phyloP scores from a whole-genome alignment of 1,140 invertebrate genomes.

The Drosophila ercepeae region DNA sequence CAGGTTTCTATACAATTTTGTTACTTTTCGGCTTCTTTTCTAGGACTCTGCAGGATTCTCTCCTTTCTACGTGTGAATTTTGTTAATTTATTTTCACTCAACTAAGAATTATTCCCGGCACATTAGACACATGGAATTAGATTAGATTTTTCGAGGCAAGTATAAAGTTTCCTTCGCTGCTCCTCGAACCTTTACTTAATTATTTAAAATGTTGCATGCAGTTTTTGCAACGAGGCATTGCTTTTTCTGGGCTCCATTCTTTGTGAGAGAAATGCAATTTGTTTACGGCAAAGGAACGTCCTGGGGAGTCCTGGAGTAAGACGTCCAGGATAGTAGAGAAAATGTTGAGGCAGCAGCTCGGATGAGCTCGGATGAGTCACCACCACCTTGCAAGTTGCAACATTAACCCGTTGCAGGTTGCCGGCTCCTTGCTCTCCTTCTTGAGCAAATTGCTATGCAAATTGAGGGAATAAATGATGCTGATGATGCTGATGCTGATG shows the following conservation, averaged over 20 bases:
- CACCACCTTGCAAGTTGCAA: slow-evolving; percentile 1
- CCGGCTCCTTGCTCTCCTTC: neutral
- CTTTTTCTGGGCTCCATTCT: neutral
- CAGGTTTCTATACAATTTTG: slow-evolving; percentile 9
- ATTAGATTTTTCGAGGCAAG: slow-evolving; percentile 30
- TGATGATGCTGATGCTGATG: slow-evolving; percentile 29
- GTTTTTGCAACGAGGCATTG: slow-evolving; percentile 17
- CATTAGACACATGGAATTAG: slow-evolving; percentile 52
- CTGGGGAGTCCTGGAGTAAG: slow-evolving; percentile 8
- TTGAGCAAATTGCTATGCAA: slow-evolving; percentile 43
- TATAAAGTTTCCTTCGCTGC: neutral
- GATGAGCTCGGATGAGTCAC: slow-evolving; percentile 38
- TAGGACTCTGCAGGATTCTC: too few relatives aligned
- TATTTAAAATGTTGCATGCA: slow-evolving; percentile 66
- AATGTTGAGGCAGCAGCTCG: slow-evolving; percentile 20
- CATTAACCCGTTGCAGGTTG: slow-evolving; percentile 34
- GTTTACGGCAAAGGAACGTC: slow-evolving; percentile 32
- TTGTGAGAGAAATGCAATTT: slow-evolving; percentile 42
- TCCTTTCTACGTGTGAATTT: slow-evolving; percentile 43
- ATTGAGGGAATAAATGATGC: slow-evolving; percentile 45
- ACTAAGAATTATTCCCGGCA: slow-evolving; percentile 30
- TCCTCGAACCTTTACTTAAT: slow-evolving; percentile 60
- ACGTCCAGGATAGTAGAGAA: slow-evolving; percentile 10
- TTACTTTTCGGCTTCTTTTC: too few relatives aligned
- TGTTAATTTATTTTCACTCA: slow-evolving; percentile 56